Evolutionary conservation across 2,113 vertebrate species (phyloP).

Genomic region (Strigops habroptila): DNA sequence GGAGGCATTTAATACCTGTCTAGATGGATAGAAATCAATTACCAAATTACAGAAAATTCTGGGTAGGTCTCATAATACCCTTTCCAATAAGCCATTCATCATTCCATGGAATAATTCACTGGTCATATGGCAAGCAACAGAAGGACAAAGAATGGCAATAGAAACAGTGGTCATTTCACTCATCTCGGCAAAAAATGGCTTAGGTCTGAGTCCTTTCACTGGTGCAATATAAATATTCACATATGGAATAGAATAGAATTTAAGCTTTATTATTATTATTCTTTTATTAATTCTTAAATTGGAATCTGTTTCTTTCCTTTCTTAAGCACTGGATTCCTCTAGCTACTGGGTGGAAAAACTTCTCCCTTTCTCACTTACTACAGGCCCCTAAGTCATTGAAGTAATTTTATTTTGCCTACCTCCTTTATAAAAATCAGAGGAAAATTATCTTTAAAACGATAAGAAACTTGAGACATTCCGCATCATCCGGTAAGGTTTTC

Average conservation of each 20-base stretch:
- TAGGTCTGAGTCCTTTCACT: not conserved
- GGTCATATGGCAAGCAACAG: not conserved
- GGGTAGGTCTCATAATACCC: not conserved
- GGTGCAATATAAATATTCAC: not conserved
- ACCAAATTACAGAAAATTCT: not conserved
- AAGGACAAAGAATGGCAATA: not conserved
- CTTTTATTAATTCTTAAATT: not conserved
- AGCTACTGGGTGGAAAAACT: not conserved
- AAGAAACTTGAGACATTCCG: not conserved
- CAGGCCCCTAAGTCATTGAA: not conserved
- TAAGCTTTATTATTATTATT: not conserved
- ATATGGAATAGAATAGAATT: not conserved
- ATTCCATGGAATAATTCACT: not conserved
- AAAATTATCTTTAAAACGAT: not conserved
- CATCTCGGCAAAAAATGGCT: not conserved
- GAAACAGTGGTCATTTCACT: not conserved
- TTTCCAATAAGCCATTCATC: not conserved
- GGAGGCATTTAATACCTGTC: not conserved
- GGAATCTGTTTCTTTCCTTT: not conserved
- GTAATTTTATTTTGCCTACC: not conserved
- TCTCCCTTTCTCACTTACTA: not conserved
- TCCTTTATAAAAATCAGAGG: not conserved
- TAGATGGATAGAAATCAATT: not conserved
- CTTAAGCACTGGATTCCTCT: not conserved
- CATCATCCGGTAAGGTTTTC: not conserved